Conservation (phyloP, 2,797 vertebrate species). For the Ambastaia sidthimunki region DNA sequence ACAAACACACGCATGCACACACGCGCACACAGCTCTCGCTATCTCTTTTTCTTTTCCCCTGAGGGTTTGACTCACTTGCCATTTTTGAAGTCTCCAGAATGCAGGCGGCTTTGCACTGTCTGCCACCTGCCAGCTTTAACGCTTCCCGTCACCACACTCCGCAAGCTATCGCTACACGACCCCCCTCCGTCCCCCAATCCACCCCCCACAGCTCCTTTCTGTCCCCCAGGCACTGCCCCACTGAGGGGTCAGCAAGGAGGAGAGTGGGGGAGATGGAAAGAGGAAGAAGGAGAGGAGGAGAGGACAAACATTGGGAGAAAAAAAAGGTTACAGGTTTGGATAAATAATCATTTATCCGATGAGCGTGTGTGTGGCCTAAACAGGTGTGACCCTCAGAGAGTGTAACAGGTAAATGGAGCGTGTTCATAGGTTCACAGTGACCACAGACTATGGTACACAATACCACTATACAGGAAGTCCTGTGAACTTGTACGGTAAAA, state of each 20-base stretch:
- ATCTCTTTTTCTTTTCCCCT: constrained; percentile 68
- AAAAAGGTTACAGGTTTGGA: constrained; percentile 68
- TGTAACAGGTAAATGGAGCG: neutral
- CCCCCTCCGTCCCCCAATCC: constrained; percentile 89
- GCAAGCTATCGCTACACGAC: constrained; percentile 88
- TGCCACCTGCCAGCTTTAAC: constrained; percentile 92
- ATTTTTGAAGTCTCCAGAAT: constrained; percentile 93
- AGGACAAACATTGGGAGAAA: constrained; percentile 64
- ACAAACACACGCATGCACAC: constrained; percentile 16
- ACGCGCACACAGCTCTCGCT: constrained; percentile 59
- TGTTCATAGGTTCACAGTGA: neutral
- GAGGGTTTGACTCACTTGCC: constrained; percentile 90
- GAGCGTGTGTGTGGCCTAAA: constrained; percentile 9
- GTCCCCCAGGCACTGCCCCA: constrained; percentile 89
- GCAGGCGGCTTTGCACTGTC: constrained; percentile 94
- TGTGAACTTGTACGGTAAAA: neutral
- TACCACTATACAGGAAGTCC: neutral
- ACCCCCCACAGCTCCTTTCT: constrained; percentile 86
- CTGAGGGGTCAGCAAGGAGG: constrained; percentile 79
- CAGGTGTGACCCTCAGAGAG: too few species aligned
- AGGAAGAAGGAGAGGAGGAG: constrained; percentile 59
- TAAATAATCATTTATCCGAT: constrained; percentile 30
- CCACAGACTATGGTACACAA: neutral
- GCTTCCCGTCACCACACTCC: constrained; percentile 83
- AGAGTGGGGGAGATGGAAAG: constrained; percentile 77